Conservation (phyloP, 2,888 invertebrate genomes). For the Stenodema calcarata region DNA sequence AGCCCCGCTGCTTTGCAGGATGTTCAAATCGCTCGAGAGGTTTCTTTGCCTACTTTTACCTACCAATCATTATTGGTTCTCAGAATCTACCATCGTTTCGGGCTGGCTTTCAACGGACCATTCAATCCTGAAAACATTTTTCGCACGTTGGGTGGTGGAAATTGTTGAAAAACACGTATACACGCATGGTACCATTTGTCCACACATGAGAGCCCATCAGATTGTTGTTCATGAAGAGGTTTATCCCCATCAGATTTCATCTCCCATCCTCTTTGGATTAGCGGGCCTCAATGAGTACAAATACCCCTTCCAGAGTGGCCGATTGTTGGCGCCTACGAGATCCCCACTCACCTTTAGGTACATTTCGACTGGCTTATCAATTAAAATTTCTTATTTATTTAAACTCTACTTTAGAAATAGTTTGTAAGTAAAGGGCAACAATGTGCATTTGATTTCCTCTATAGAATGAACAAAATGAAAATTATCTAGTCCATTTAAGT, state of each 20-base stretch:
- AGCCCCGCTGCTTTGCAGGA: constrained; percentile 4
- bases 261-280: not conserved
- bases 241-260: not conserved
- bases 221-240: constrained; percentile 43
- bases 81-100: constrained; percentile 36
- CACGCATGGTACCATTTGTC: constrained; percentile 38
- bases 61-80: not conserved
- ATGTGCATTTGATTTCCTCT: no score
- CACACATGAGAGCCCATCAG: constrained; percentile 58
- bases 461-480: no score
- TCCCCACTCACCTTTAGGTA: no score
- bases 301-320: not conserved
- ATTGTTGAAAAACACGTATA: not conserved
- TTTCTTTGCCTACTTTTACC: constrained; percentile 40
- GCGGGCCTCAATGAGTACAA: constrained; percentile 9
- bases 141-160: constrained; percentile 33
- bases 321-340: not conserved
- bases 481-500: no score
- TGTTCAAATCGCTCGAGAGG: constrained; percentile 53
- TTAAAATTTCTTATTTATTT: no score
- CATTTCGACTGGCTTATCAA: no score
- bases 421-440: no score
- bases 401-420: no score
- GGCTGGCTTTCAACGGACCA: constrained; percentile 25
- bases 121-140: constrained; percentile 8